Evolutionary conservation across 2,888 invertebrate genomes (phyloP).

Genomic region (Caenorhabditis sp.): DNA sequence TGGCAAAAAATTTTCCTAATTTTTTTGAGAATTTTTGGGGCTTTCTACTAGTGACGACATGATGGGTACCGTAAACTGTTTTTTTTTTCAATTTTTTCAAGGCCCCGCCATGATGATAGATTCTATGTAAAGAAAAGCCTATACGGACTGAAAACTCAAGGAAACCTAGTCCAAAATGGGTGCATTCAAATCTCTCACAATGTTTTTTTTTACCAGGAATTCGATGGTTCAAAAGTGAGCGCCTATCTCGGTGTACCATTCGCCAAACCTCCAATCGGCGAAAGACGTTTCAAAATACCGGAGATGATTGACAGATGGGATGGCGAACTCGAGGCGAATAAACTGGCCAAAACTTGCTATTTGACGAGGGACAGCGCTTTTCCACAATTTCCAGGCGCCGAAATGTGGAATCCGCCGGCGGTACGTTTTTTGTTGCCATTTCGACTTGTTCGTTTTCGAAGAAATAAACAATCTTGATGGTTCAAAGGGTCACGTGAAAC

Average conservation of each 20-base stretch:
- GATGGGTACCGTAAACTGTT: no score
- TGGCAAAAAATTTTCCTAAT: no score
- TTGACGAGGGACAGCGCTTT: conserved; percentile 65
- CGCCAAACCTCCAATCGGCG: conserved; percentile 62
- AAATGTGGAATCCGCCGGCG: conserved; percentile 96
- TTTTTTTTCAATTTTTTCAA: no score
- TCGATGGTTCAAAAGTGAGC: conserved; percentile 43
- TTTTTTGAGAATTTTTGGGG: no score
- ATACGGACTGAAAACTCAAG: background rate
- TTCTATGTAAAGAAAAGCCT: no score
- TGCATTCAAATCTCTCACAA: no score
- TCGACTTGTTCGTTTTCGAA: no score
- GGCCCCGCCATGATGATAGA: no score
- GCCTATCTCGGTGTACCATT: conserved; percentile 69
- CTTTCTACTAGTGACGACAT: no score
- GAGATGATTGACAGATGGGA: conserved; percentile 59
- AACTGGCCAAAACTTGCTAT: conserved; percentile 59
- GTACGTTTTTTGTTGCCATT: conserved; percentile 72
- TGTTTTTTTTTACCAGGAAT: conserved; percentile 39
- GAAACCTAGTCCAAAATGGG: no score
- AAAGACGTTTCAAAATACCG: conserved; percentile 58
- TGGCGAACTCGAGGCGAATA: conserved; percentile 62
- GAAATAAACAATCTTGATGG: no score
- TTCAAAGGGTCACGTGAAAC: no score
- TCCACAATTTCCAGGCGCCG: conserved; percentile 77